Conservation (phyloP, 2,113 vertebrate species). For the Chloebia gouldiae region DNA sequence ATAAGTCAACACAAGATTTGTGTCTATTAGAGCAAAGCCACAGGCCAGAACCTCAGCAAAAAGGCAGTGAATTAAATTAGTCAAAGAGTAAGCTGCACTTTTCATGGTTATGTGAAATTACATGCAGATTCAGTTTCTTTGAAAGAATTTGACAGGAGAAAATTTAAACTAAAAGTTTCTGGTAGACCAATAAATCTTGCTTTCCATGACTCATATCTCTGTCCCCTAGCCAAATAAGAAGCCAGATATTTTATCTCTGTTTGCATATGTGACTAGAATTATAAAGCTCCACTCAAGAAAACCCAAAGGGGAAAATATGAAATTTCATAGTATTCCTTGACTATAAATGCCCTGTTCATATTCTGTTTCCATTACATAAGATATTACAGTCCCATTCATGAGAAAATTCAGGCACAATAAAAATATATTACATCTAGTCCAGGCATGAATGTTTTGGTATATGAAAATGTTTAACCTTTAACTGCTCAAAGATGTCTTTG, state of each 20-base stretch:
- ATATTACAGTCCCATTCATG: neutral
- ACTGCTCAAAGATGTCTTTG: neutral
- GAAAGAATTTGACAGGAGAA: constrained; percentile 28
- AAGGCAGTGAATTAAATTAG: constrained; percentile 35
- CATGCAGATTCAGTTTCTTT: constrained; percentile 30
- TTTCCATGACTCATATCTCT: constrained; percentile 36
- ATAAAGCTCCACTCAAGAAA: neutral
- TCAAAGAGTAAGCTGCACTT: neutral
- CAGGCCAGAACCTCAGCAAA: constrained; percentile 9
- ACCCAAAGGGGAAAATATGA: neutral
- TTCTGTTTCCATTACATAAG: neutral
- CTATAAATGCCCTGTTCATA: neutral
- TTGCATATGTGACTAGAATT: neutral
- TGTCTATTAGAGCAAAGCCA: constrained; percentile 16
- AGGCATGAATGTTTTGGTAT: neutral
- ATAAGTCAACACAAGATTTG: constrained; percentile 20
- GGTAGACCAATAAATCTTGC: constrained; percentile 42
- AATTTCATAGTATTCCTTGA: neutral
- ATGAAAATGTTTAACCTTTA: neutral
- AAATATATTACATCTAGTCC: neutral
- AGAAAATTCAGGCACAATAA: constrained; percentile 8
- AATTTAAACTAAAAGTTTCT: constrained; percentile 57
- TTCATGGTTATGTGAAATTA: constrained; percentile 18
- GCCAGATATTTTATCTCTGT: neutral
- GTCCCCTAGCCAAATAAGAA: constrained; percentile 3